Evolutionary conservation across 2,797 vertebrate species (phyloP), one percentile per base, ranked within the genome.

Genomic region (Anguilla obscura): DNA sequence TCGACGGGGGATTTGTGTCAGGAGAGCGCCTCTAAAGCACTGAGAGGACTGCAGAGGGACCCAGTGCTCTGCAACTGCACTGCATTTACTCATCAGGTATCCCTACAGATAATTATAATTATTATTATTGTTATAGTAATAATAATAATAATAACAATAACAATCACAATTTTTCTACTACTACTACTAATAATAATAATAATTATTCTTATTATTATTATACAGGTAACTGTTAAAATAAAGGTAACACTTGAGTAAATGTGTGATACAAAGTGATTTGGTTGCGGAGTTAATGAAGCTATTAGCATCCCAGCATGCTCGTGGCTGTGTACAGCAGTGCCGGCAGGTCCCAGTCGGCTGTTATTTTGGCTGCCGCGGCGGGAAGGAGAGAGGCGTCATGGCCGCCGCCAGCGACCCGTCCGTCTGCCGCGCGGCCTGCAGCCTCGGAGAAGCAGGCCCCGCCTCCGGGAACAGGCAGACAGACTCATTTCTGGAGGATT

Each of bases 401-500:
- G 30, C 74, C 36, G 52, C 21, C 0, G 36, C 8, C 76, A 24
- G 24, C 0, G 3, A 48, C 58, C 8, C 40, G 45, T 10, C 63
- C 30, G 58, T 24, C 52, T 85, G 82, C 69, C 83, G 60, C 36
- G 18, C 69, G 36, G 83, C 74, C 52, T n/a, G 87, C 87, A 86
- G 87, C 66, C 84, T 85, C 27, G 87, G 45, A 88, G 84, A 88
- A 91, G 91, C 88, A 33, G 88, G 84, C 86, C 45, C 85, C 63
- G 85, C 86, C 90, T 83, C 63, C 69, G 33, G 88, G 89, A 93
- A 89, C 79, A 40, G 56, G 89, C 90, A 90, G 90, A 91, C 89
- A 86, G 80, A 84, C 91, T 92, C 83, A 91, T 92, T 91, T 92
- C 85, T 89, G 88, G 80, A 85, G 89, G 89, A 90, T 87, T 90